Base-by-base conservation (phyloP, 1,140 invertebrate species). In the Drosophila bocki region DNA sequence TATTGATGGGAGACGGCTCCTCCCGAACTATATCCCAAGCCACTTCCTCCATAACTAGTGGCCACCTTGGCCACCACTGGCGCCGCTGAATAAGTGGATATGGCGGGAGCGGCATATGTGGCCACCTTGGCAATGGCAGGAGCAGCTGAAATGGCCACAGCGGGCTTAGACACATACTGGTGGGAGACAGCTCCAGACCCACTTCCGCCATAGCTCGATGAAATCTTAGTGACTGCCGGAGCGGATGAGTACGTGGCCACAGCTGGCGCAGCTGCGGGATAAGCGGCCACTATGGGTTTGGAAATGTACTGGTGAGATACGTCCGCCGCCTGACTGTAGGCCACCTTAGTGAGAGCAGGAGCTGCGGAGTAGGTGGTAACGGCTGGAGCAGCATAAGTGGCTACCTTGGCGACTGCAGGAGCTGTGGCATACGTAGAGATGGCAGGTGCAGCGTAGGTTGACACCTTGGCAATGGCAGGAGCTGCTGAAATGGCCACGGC, bases 231-330 rank as follows among this genome's bases (percentile, higher is more conserved):
- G 2, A 82, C 47, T n/a, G 74, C 65, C 2, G 79, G 77, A 13
- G 69, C 70, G 35, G 65, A 19, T 0, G 64, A 41, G 29, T 67
- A 69, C 2, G 61, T 63, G 3, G 63, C 70, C 11, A 72, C 54
- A 8, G 75, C 62, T 29, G 76, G 74, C n/a, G 67, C 59, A 11
- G 60, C 59, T 12, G 71, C 68, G 45, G 84, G 51, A 60, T 75
- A 68, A 3, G 61, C 54, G 0, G 80, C 57, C 44, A 82, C 61
- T n/a, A 65, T 54, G 1, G 84, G 82, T 53, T 85, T 87, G 17
- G 85, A 90, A 4, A 90, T 75, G 42, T 91, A 75, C 37, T 91
- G 86, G 72, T 91, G 84, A 6, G 84, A 91, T 22, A 90, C 58
- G 19, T 72, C 71, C 8, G 84, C 82, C 3, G 81, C 86, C 22